Base-by-base conservation (phyloP, 2,888 invertebrate species). In the Gastracanthus pulcherrimus region DNA sequence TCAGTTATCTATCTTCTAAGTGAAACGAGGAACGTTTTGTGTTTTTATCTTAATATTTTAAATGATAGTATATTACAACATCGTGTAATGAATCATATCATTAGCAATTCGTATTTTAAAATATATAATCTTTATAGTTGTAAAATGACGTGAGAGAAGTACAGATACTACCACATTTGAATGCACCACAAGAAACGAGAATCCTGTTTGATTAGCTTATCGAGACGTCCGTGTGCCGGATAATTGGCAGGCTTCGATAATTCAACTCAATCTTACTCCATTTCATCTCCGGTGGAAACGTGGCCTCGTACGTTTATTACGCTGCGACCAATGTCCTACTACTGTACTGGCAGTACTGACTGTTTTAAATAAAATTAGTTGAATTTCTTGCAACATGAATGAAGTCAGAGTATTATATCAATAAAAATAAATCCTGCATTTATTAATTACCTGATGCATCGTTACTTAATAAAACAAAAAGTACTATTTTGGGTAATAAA, bases 181-280 rank as follows among this genome's bases (percentile, higher is more conserved):
- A 38, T 64, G 11, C 23, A 26, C 3, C 11, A 16, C 9, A 23
- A 5, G 19, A 26, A 51, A 29, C 11, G 38, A 60, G 45, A 45
- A 45, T 70, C 41, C 19, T 7, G 48, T 26, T 64, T 64, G 58
- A 64, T 78, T 62, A 51, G 71, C 70, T 71, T 55, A 71, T 78
- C 38, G 51, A 64, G 3, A n/a, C 51, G 11, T n/a, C 36, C 19
- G 48, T 2, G 38, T 31, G 45, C 38, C 2, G 51, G 41, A 76
- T 76, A 78, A 71, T 71, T 64, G 31, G 13, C 51, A 64, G 60
- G 36, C 29, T 64, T 62, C 34, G 45, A 62, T 71, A 78, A 71
- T 71, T 64, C n/a, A 70, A n/a, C 51, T 51, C 62, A 29, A 71
- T 70, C 64, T 29, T 38, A n/a, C n/a, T 66, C 60, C 26, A 69